Base-by-base conservation (phyloP, 1,140 invertebrate species). In the Hermetia illucens region DNA sequence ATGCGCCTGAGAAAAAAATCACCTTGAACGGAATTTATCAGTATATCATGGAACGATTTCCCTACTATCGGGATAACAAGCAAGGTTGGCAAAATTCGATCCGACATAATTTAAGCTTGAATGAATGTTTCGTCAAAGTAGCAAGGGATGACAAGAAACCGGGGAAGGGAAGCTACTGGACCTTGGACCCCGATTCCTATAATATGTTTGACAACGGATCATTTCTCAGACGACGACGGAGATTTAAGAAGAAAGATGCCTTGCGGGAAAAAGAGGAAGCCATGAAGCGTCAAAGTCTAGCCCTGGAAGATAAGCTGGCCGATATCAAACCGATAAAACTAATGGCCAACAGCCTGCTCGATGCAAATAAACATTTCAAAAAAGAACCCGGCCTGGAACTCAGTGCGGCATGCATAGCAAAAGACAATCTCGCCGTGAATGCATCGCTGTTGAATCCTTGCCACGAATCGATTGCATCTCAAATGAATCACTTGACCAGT, bases 151-250 rank as follows among this genome's bases (percentile, higher is more conserved):
- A 93, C 50, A 97, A 96, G 62, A 92, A 92, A 53, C 85, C 87
- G 0, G 89, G 89, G 1, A 98, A 98, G 62, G 93, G 94, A 2
- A 92, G 86, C 51, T 98, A 94, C 59, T 98, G 94, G 94, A 93
- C 90, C 0, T 63, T 97, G 19, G 90, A 97, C 56, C 93, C 92
- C 0, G 91, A 95, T 53, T 90, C 81, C 0, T 88, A 93, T 52
- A 95, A 96, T 58, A 97, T 98, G 94, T 98, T 98, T 62, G 93
- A 98, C 52, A 94, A 97, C 52, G 93, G 94, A 0, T 92, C 87
- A 8, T 96, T 93, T 55, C 65, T 95, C 41, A 69, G 92, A n/a
- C 72, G 92, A 8, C 67, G 88, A 22, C 69, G 90, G 41, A 76
- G 91, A 3, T 98, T 97, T 64, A 98, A 97, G 68, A 95, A 95